These are phyloP conservation scores for Channa striata DNA, from an alignment of 2,797 vertebrate species.

Conservation along the genomic window DNA sequence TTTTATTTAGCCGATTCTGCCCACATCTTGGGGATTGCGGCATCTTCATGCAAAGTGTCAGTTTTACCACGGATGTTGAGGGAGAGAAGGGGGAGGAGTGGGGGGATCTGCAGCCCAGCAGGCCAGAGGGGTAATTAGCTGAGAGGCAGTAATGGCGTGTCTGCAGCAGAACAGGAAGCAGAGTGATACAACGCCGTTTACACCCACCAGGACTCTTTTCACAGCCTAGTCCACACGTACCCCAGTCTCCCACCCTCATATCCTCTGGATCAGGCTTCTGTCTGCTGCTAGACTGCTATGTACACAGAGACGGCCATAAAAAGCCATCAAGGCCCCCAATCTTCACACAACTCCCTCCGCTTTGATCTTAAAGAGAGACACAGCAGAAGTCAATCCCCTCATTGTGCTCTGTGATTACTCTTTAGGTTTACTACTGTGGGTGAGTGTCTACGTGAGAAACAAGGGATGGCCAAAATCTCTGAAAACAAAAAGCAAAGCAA, in stretches of 20 bases:
- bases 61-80: conserved; percentile 67
- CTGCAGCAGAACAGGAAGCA: conserved; percentile 79
- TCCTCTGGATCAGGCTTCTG: conserved; percentile 61
- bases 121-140: conserved; percentile 76
- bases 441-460: conserved; percentile 27
- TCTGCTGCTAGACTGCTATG: conserved; percentile 64
- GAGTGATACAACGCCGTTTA: conserved; percentile 66
- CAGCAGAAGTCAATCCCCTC: conserved; percentile 52
- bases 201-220: conserved; percentile 51
- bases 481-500: conserved; percentile 30
- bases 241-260: conserved; percentile 67
- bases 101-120: conserved; percentile 51
- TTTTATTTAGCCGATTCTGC: conserved; percentile 42
- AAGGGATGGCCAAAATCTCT: conserved; percentile 29
- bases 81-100: conserved; percentile 21
- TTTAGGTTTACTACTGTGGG: conserved; percentile 45
- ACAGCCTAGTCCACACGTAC: conserved; percentile 67
- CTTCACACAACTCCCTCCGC: conserved; percentile 40
- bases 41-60: conserved; percentile 53
- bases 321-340: conserved; percentile 57
- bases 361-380: conserved; percentile 67
- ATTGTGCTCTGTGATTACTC: conserved; percentile 62
- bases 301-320: conserved; percentile 78
- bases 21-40: conserved; percentile 5
- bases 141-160: conserved; percentile 76